These are phyloP conservation scores for Gonioctena quinquepunctata DNA, from an alignment of 1,140 invertebrate species.

Conservation along the genomic window DNA sequence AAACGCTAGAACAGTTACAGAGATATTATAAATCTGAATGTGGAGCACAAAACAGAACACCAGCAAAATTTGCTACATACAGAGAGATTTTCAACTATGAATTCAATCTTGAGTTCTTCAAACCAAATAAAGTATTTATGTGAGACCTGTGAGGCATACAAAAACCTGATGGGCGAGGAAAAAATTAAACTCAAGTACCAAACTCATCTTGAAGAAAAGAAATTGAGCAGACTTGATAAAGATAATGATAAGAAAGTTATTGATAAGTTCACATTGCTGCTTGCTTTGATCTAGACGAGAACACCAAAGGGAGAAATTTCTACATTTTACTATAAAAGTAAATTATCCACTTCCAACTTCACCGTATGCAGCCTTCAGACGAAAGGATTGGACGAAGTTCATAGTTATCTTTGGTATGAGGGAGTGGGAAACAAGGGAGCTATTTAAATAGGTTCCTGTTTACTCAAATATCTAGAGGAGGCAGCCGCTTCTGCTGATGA, in stretches of 20 bases:
- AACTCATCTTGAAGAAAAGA: slow-evolving; percentile 34
- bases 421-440: slow-evolving; percentile 33
- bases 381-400: slow-evolving; percentile 21
- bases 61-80: not conserved
- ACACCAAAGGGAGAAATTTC: slow-evolving; percentile 46
- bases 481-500: not conserved
- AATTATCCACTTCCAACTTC: slow-evolving; percentile 37
- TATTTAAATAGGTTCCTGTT: slow-evolving; percentile 36
- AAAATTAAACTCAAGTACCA: not conserved
- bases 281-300: slow-evolving; percentile 50
- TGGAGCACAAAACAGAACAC: not conserved
- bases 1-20: not conserved
- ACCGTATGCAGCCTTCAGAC: slow-evolving; percentile 22
- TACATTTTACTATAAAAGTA: slow-evolving; percentile 55
- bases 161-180: not conserved
- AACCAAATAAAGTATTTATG: not conserved
- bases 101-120: not conserved
- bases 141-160: not conserved
- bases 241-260: slow-evolving; percentile 22
- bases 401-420: slow-evolving; percentile 42
- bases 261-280: slow-evolving; percentile 36
- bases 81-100: slow-evolving; percentile 1
- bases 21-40: not conserved
- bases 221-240: slow-evolving; percentile 33
- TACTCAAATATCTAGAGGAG: slow-evolving; percentile 30